phyloP scores from a whole-genome alignment of 2,888 invertebrate genomes.

The Vesta saturnalis region DNA sequence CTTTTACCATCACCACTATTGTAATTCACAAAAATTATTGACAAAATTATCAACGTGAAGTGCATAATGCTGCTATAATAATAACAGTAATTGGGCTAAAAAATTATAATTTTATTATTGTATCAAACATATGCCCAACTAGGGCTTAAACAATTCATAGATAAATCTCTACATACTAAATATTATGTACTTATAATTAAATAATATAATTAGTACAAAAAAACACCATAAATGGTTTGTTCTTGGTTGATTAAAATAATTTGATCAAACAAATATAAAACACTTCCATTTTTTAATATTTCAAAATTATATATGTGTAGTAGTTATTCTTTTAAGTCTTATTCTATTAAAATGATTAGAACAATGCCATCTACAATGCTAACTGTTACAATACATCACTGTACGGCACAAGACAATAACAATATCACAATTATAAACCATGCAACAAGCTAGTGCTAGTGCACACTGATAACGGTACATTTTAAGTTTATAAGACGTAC shows the following conservation, averaged over 20 bases:
- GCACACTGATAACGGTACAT: conserved; percentile 32
- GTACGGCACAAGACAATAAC: conserved; percentile 36
- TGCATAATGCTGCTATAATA: not conserved
- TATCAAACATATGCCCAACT: conserved; percentile 46
- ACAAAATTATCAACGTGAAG: no score
- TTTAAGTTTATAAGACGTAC: conserved; percentile 25
- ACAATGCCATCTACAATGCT: conserved; percentile 33
- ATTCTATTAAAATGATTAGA: conserved; percentile 32
- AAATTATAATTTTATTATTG: conserved; percentile 49
- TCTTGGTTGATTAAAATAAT: conserved; percentile 4
- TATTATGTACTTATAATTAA: conserved; percentile 23
- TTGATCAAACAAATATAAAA: conserved; percentile 9
- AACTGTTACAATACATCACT: conserved; percentile 31
- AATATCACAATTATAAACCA: conserved; percentile 36
- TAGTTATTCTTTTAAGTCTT: conserved; percentile 16
- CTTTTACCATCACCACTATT: no score
- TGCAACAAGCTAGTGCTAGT: conserved; percentile 38
- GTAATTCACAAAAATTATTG: no score
- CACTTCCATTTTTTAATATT: not conserved
- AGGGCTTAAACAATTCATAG: conserved; percentile 32
- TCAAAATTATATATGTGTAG: not conserved
- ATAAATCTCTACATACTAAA: conserved; percentile 30
- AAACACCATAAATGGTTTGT: conserved; percentile 10
- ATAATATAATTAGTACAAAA: conserved; percentile 30
- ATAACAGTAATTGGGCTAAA: conserved; percentile 42